Evolutionary conservation across 2,797 vertebrate genomes (phyloP).

Genomic region (Gallinago stenura): DNA sequence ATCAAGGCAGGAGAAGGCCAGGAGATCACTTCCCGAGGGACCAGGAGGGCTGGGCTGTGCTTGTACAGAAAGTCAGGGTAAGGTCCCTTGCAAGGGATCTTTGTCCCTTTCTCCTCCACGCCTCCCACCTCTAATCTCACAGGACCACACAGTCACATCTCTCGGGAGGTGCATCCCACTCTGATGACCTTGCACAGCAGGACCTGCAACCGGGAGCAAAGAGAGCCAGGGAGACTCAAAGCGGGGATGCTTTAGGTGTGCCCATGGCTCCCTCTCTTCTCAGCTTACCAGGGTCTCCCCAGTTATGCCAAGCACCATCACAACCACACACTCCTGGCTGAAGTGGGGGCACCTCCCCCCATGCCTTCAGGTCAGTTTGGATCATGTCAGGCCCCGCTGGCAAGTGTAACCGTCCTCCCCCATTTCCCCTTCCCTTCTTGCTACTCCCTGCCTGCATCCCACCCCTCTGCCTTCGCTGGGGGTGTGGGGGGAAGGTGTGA

Average conservation of each 20-base stretch:
- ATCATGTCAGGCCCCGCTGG: not conserved
- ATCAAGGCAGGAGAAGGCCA: not conserved
- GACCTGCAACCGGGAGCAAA: not conserved
- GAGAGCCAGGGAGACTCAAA: not conserved
- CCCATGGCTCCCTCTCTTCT: not conserved
- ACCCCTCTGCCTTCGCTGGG: not conserved
- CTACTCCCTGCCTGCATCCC: not conserved
- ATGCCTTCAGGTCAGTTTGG: not conserved
- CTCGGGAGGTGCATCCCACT: not conserved
- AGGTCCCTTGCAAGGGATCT: not conserved
- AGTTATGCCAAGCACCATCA: not conserved
- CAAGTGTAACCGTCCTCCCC: not conserved
- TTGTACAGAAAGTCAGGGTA: not conserved
- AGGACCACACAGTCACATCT: not conserved
- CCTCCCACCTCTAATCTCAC: not conserved
- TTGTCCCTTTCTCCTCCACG: not conserved
- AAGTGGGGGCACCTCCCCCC: accelerated
- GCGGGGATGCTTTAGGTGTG: accelerated
- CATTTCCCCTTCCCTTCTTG: not conserved
- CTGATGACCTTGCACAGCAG: accelerated
- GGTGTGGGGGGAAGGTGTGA: not conserved
- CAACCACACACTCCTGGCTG: not conserved
- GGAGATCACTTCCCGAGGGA: not conserved
- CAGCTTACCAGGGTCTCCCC: not conserved
- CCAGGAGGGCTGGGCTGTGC: not conserved